Conservation (phyloP, 2,888 invertebrate species). For the Cylindroiulus punctatus region DNA sequence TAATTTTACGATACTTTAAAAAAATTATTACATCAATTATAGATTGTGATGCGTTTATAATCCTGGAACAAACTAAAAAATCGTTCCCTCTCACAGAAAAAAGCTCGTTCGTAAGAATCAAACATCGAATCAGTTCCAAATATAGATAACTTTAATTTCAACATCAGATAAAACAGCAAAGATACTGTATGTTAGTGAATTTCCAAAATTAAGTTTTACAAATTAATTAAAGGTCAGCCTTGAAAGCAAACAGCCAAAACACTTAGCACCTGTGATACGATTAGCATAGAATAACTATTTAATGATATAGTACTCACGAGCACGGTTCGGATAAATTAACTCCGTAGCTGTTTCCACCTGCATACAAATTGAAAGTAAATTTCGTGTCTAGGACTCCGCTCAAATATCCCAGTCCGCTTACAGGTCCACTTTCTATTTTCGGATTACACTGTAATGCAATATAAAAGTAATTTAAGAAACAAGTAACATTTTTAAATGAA, state of each 20-base stretch:
- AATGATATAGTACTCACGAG: slow-evolving; percentile 39
- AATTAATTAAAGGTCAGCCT: no score
- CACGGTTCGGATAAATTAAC: neutral
- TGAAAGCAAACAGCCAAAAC: neutral
- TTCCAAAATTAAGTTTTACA: neutral
- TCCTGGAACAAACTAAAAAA: no score
- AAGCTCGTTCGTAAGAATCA: neutral
- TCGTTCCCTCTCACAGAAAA: no score
- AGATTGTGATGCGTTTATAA: no score
- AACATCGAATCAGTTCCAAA: neutral
- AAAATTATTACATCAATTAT: no score
- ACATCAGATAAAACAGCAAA: no score
- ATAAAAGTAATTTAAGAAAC: neutral
- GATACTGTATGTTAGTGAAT: neutral
- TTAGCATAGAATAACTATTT: neutral
- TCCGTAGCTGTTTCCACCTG: neutral
- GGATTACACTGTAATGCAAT: slow-evolving; percentile 47
- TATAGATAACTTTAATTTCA: neutral
- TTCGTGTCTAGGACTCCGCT: neutral
- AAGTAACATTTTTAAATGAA: neutral
- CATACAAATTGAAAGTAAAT: slow-evolving; percentile 46
- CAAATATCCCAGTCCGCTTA: neutral
- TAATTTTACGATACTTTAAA: no score
- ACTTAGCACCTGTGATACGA: neutral
- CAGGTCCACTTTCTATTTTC: slow-evolving; percentile 7